Percentiles rank a stretch among this genome's conserved stretches.
These are phyloP conservation scores for Liolophura sinensis DNA, from an alignment of 1,140 invertebrate genomes.

Conservation along the genomic window DNA sequence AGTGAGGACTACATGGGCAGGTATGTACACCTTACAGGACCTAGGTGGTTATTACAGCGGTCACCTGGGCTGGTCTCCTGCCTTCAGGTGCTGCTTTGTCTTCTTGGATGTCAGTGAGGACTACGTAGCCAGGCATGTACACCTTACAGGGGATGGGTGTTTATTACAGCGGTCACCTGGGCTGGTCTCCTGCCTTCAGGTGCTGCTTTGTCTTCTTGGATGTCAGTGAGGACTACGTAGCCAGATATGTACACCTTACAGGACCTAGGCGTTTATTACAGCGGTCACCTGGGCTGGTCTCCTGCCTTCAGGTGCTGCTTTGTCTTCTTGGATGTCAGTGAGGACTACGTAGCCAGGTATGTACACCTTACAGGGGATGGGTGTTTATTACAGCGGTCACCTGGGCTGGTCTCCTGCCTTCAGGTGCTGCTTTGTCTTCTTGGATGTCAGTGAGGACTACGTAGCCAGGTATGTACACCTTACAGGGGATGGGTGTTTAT, in stretches of 20 bases:
- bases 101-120: too few species aligned
- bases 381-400: conserved; percentile 25
- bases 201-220: conserved; percentile 35
- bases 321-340: conserved; percentile 29
- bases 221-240: conserved; percentile 28
- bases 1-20: conserved; percentile 30
- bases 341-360: conserved; percentile 31
- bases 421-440: conserved; percentile 34
- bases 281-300: conserved; percentile 28
- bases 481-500: conserved; percentile 19
- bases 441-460: conserved; percentile 27
- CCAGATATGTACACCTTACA: conserved; percentile 24
- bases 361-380: conserved; percentile 18
- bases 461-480: conserved; percentile 26
- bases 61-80: too few species aligned
- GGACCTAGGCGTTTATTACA: conserved; percentile 21
- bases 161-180: conserved; percentile 26
- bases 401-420: conserved; percentile 25
- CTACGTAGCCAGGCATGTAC: too few species aligned
- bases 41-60: too few species aligned
- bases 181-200: conserved; percentile 26
- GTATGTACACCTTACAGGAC: too few species aligned
- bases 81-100: too few species aligned
- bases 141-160: conserved; percentile 21
- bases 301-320: conserved; percentile 31